Evolutionary conservation across 2,888 invertebrate genomes (phyloP).

Genomic region (Nudaria mundana): DNA sequence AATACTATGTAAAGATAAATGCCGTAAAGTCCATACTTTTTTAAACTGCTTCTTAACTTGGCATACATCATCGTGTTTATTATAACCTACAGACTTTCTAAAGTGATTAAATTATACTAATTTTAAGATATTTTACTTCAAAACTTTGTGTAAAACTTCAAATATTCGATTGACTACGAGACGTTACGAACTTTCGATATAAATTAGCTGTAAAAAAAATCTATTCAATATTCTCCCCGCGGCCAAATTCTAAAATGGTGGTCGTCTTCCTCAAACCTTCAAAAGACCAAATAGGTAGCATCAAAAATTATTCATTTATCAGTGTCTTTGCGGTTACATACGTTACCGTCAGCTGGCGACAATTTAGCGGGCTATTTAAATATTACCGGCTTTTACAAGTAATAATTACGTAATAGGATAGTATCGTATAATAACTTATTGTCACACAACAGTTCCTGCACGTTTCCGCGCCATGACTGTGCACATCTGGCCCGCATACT

Average conservation of each 20-base stretch:
- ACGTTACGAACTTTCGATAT: no score
- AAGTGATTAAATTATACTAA: neutral
- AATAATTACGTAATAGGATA: slow-evolving; percentile 25
- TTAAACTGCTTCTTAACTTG: neutral
- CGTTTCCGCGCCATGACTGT: slow-evolving; percentile 6
- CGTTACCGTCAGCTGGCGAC: slow-evolving; percentile 32
- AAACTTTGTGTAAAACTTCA: neutral
- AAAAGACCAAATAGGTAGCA: neutral
- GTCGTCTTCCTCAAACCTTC: neutral
- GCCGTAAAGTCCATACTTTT: neutral
- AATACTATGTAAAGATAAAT: no score
- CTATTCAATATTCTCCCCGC: no score
- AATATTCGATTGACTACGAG: no score
- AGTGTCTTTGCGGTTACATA: slow-evolving; percentile 18
- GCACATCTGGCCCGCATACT: slow-evolving; percentile 36
- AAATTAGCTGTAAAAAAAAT: no score
- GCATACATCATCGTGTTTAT: neutral
- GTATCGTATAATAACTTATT: slow-evolving; percentile 31
- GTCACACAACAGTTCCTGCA: slow-evolving; percentile 18
- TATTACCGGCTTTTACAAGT: slow-evolving; percentile 17
- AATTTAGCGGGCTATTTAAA: slow-evolving; percentile 20
- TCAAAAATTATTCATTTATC: slow-evolving; percentile 1
- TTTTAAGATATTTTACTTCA: neutral
- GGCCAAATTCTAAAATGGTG: neutral
- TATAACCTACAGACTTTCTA: neutral